Conservation (phyloP, 2,888 invertebrate genomes). For the Ceramica pisi region DNA sequence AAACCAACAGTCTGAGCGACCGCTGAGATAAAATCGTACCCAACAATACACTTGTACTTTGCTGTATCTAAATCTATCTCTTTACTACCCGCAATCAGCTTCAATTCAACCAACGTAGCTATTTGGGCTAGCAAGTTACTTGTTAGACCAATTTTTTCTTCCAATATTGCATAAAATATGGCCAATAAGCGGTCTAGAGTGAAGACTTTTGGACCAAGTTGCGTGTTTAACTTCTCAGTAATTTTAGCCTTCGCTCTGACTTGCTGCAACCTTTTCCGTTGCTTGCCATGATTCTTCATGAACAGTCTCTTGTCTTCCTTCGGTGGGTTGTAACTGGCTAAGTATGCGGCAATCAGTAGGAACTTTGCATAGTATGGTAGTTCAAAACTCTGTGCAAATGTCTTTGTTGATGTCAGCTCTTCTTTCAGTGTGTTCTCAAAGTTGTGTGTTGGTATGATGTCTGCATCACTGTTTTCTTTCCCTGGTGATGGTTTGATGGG, state of each 20-base stretch:
- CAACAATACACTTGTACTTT: conserved; percentile 96
- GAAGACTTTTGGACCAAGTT: conserved; percentile 96
- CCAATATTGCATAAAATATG: conserved; percentile 97
- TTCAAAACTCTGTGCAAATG: conserved; percentile 93
- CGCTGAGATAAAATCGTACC: conserved; percentile 94
- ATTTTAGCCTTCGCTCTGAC: conserved; percentile 91
- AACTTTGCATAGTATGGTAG: conserved; percentile 97
- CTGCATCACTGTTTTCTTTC: conserved; percentile 79
- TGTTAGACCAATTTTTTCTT: conserved; percentile 95
- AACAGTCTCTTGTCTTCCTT: conserved; percentile 97
- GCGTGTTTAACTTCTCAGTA: conserved; percentile 91
- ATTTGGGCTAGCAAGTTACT: conserved; percentile 97
- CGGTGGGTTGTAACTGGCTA: conserved; percentile 98
- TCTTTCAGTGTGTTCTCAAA: conserved; percentile 84
- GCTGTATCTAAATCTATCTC: conserved; percentile 94
- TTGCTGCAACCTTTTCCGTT: conserved; percentile 92
- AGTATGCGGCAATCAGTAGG: conserved; percentile 96
- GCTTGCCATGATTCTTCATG: conserved; percentile 94
- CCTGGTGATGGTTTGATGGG: conserved; percentile 74
- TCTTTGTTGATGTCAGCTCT: conserved; percentile 87
- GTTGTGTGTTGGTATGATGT: conserved; percentile 68
- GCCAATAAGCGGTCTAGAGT: conserved; percentile 95
- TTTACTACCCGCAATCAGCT: conserved; percentile 94
- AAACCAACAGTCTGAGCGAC: conserved; percentile 95
- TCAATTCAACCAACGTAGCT: conserved; percentile 96